Percentiles rank a stretch among this genome's conserved stretches.
Evolutionary conservation across 2,797 vertebrate species (phyloP).

Genomic region (Hyperoplus lanceolatus): DNA sequence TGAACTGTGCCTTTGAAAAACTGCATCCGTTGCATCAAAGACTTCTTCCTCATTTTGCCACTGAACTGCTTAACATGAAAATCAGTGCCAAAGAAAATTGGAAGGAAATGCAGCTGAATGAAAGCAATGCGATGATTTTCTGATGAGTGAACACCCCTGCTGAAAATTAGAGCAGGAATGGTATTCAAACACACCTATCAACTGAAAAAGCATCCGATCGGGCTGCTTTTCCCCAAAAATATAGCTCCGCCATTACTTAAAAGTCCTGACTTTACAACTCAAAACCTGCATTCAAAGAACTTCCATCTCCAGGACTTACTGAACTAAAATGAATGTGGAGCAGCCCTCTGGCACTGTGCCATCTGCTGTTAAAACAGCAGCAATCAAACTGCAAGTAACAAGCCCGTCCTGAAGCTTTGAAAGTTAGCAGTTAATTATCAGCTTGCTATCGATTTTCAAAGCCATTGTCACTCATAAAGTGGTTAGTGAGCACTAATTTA

Average conservation of each 20-base stretch:
- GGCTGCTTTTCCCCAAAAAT: constrained; percentile 1
- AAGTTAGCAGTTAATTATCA: constrained; percentile 11
- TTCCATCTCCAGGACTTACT: constrained; percentile 25
- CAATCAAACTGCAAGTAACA: constrained; percentile 41
- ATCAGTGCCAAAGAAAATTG: constrained; percentile 31
- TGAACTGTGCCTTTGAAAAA: constrained; percentile 32
- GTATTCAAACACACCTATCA: neutral
- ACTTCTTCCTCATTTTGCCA: constrained; percentile 1
- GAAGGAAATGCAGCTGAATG: constrained; percentile 17
- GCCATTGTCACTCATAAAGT: constrained; percentile 12
- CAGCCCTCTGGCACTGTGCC: constrained; percentile 44
- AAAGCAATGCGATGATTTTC: constrained; percentile 11
- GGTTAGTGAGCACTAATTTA: constrained; percentile 5
- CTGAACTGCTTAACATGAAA: constrained; percentile 10
- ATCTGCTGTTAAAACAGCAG: constrained; percentile 42
- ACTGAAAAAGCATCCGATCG: neutral
- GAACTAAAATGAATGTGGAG: constrained; percentile 32
- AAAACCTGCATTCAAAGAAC: constrained; percentile 1
- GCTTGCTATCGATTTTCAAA: constrained; percentile 10
- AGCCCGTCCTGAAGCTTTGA: constrained; percentile 23
- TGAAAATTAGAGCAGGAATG: neutral
- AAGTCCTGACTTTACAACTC: constrained; percentile 20
- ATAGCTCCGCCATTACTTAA: neutral
- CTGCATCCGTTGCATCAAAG: constrained; percentile 37
- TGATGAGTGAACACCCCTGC: neutral